phyloP scores from a whole-genome alignment of 1,140 invertebrate genomes.

The Zeugodacus cucurbitae region DNA sequence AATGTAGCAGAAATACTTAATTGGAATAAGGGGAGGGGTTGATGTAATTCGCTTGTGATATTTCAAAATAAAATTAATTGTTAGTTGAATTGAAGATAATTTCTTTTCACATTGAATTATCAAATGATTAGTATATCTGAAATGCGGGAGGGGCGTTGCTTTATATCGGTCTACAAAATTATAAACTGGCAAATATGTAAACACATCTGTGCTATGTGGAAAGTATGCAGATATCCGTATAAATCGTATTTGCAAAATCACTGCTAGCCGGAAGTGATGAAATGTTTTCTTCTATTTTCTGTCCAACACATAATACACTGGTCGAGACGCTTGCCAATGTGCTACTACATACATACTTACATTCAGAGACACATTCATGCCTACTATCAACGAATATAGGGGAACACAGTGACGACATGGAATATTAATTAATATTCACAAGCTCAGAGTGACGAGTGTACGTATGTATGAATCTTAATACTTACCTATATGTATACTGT shows the following conservation, averaged over 20 bases:
- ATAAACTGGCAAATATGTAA: no score
- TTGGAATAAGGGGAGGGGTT: no score
- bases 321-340: neutral
- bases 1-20: no score
- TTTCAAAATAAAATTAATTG: no score
- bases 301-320: neutral
- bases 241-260: constrained; percentile 5
- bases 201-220: no score
- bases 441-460: neutral
- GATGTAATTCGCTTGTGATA: no score
- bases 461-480: neutral
- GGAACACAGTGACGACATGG: constrained; percentile 6
- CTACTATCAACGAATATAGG: neutral
- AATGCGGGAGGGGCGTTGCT: no score
- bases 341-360: neutral
- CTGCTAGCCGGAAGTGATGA: neutral
- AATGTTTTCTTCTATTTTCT: neutral
- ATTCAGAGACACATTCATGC: neutral
- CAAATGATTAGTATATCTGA: no score
- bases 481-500: neutral
- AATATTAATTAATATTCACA: constrained; percentile 13
- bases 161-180: no score
- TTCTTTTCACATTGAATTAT: no score
- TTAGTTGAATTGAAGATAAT: no score
- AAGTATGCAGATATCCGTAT: neutral